A percentile compares a stretch with the other conserved stretches of the same genome.
Conservation (phyloP, 2,113 vertebrate species). For the Triplophysa tibetana region DNA sequence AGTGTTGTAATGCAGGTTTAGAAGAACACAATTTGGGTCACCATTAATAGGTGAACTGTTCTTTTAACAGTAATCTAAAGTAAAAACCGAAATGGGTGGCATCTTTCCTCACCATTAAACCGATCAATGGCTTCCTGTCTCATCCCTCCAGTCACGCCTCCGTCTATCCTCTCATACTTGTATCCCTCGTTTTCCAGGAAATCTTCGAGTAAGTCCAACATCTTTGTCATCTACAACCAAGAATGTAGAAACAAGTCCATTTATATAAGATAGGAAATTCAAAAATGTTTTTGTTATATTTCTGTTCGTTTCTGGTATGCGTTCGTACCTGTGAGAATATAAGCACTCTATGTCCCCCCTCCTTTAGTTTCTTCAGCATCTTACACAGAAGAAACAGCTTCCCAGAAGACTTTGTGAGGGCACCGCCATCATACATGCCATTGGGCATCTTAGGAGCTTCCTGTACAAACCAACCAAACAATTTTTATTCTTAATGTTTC, state of each 20-base stretch:
- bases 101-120: constrained; percentile 83
- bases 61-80: neutral
- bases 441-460: constrained; percentile 98
- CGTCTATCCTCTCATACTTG: constrained; percentile 96
- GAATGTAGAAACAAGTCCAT: neutral
- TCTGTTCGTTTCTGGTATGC: neutral
- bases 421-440: constrained; percentile 94
- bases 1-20: no score
- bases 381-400: constrained; percentile 91
- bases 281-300: neutral
- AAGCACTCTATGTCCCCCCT: constrained; percentile 92
- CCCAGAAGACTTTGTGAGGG: constrained; percentile 91
- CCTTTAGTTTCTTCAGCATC: constrained; percentile 94
- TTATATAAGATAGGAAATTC: neutral
- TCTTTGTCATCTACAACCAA: constrained; percentile 89
- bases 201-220: constrained; percentile 94
- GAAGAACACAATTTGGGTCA: no score
- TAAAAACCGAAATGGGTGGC: neutral
- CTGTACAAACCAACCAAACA: constrained; percentile 62
- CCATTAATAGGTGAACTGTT: no score
- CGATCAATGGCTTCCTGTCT: constrained; percentile 97
- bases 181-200: constrained; percentile 96
- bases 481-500: neutral
- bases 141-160: constrained; percentile 94
- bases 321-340: constrained; percentile 91